Evolutionary conservation across 1,140 invertebrate genomes (phyloP), one percentile per base, ranked within the genome.

Genomic region (Cydia amplana): DNA sequence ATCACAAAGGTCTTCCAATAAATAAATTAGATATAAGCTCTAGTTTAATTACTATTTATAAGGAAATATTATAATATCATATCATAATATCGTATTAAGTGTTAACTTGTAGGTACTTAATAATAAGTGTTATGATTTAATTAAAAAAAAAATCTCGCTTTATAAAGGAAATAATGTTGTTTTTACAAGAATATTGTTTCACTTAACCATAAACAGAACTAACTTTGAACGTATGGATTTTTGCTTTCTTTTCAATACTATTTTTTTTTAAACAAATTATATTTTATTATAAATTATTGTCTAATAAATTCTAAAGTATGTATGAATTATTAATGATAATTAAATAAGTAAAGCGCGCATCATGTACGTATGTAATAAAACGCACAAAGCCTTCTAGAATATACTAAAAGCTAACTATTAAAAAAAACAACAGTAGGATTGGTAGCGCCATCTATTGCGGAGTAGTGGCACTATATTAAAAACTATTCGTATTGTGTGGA

Each of bases 1-100:
- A 90, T 90, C 88, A 90, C 88, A 73, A 83, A 84, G 78, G 88
- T 90, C 88, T 90, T 90, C 88, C 88, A 87, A 77, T 88, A 87
- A 55, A 16, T 64, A 75, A 74, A 18, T 1, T 70, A 43, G 28
- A 18, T 12, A 25, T 87, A 85, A 83, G 77, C 10, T 74, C 43
- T 16, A 28, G 65, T 67, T 40, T 70, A 65, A 75, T 63, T 46
- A 40, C 43, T 51, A 70, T 14, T 64, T 77, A 77, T 70, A 70
- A 18, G 65, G 12, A 23, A 20, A 60, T 12, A 60, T 60, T 60
- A 60, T 60, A 3, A 23, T 60, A 23, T n/a, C 55, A 60, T 60
- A 60, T 60, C 55, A 60, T 51, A 23, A 60, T 23, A 12, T 55
- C 7, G 5, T 60, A 23, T 23, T 60, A 60, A 60, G 55, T 60